These are phyloP conservation scores for Tigriopus californicus DNA, from an alignment of 2,888 invertebrate species.

Conservation along the genomic window DNA sequence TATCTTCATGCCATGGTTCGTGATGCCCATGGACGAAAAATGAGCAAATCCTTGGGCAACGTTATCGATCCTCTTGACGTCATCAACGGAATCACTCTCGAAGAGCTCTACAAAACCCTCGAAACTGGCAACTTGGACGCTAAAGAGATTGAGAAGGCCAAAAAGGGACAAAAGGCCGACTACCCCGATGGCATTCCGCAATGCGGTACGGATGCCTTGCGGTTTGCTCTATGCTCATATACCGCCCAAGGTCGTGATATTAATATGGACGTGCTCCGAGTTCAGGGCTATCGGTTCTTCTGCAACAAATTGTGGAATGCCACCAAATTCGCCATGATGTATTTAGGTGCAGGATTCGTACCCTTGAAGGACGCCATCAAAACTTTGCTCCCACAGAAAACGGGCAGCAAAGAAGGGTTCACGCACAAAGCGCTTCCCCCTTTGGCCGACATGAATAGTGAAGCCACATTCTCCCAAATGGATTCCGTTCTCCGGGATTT, in stretches of 20 bases:
- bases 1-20: slow-evolving; percentile 92
- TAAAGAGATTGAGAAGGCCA: slow-evolving; percentile 51
- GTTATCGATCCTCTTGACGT: slow-evolving; percentile 95
- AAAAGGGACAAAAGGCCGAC: slow-evolving; percentile 39
- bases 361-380: slow-evolving; percentile 17
- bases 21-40: slow-evolving; percentile 94
- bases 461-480: neutral
- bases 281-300: slow-evolving; percentile 86
- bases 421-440: neutral
- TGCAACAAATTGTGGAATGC: slow-evolving; percentile 99
- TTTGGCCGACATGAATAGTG: neutral
- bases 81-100: slow-evolving; percentile 61
- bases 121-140: slow-evolving; percentile 63
- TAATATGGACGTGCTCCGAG: slow-evolving; percentile 83
- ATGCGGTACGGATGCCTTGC: slow-evolving; percentile 82
- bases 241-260: slow-evolving; percentile 76
- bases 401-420: neutral
- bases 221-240: slow-evolving; percentile 75
- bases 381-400: neutral
- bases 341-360: slow-evolving; percentile 24
- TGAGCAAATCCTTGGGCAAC: slow-evolving; percentile 96
- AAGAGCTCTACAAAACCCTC: slow-evolving; percentile 51
- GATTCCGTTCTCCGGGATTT: slow-evolving; percentile 1
- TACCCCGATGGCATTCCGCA: slow-evolving; percentile 82
- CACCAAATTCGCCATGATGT: slow-evolving; percentile 60